A percentile compares a stretch with the other conserved stretches of the same genome.
Conservation (phyloP, 2,888 invertebrate genomes). For the Cremastobaeus sp. region DNA sequence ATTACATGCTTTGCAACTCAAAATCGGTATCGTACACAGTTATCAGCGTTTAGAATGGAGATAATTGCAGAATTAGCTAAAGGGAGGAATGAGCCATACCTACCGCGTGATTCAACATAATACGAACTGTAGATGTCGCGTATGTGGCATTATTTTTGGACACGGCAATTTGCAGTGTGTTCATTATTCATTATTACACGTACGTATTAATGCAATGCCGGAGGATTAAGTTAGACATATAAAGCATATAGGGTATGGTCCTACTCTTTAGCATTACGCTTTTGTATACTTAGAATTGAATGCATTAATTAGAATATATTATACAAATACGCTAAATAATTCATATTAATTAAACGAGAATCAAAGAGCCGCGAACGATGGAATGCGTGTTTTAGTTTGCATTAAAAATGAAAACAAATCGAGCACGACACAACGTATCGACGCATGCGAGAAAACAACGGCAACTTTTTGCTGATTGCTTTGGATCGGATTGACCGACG, state of each 20-base stretch:
- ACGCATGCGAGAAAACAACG: too few relatives aligned
- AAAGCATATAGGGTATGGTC: constrained; percentile 18
- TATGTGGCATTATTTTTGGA: constrained; percentile 43
- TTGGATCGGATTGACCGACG: too few relatives aligned
- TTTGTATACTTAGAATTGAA: constrained; percentile 2
- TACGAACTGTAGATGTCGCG: constrained; percentile 34
- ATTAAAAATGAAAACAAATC: too few relatives aligned
- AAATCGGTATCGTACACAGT: constrained; percentile 29
- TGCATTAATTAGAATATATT: too few relatives aligned
- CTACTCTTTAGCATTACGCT: constrained; percentile 19
- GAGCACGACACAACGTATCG: too few relatives aligned
- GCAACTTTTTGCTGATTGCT: too few relatives aligned
- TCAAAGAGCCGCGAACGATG: too few relatives aligned
- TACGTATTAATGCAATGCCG: constrained; percentile 39
- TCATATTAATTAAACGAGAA: too few relatives aligned
- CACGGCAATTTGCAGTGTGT: constrained; percentile 37
- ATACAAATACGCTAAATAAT: too few relatives aligned
- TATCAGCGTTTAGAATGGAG: constrained; percentile 20
- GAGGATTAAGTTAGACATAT: constrained; percentile 46
- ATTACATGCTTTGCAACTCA: too few relatives aligned
- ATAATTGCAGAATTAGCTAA: constrained; percentile 2
- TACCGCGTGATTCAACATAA: constrained; percentile 26
- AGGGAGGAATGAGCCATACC: constrained; percentile 3
- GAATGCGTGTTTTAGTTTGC: too few relatives aligned
- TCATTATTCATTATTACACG: constrained; percentile 50